Base-by-base conservation (phyloP, 1,140 invertebrate species). In the Fopius arisanus region DNA sequence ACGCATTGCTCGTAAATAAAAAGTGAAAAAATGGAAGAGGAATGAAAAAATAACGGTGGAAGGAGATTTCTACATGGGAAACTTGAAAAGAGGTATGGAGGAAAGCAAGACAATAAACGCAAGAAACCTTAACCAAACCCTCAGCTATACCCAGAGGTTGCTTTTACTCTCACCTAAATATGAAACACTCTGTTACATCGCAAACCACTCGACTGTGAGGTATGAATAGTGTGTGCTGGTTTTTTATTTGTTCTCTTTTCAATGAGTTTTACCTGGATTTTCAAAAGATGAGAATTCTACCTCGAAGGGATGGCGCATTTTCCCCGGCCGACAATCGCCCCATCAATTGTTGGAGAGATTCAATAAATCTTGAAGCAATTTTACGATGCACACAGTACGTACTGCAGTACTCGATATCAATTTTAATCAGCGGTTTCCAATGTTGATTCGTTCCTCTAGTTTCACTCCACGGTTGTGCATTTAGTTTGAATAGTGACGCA, bases 401-500 rank as follows among this genome's bases (percentile, higher is more conserved):
- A n/a, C 14, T 12, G 43, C n/a, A 48, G 3, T 59, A 26, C 2
- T 16, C n/a, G n/a, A 33, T 33, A 65, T 65, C 62, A 65, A 65
- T 65, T 33, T 65, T 65, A 65, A 65, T 65, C 62, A 10, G 9
- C 9, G 43, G 16, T 19, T 48, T 48, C 3, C 43, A 48, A 41
- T 43, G 29, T 67, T 37, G 43, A 31, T 16, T 21, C 16, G 29
- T 33, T 59, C 10, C 54, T 59, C 54, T 26, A 23, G 19, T 21
- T 28, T 28, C 23, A 23, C 7, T 51, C 1, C n/a, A 51, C 19
- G 19, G 9, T 21, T 37, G 26, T 33, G 31, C 23, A 37, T 73
- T 75, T 67, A 62, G 28, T 23, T 31, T 65, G 70, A 43, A 48
- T 16, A n/a, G 62, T 51, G 40, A 69, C n/a, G 48, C 73, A 26